phyloP scores from a whole-genome alignment of 2,113 vertebrate species.

The Himantopus leucocephalus region DNA sequence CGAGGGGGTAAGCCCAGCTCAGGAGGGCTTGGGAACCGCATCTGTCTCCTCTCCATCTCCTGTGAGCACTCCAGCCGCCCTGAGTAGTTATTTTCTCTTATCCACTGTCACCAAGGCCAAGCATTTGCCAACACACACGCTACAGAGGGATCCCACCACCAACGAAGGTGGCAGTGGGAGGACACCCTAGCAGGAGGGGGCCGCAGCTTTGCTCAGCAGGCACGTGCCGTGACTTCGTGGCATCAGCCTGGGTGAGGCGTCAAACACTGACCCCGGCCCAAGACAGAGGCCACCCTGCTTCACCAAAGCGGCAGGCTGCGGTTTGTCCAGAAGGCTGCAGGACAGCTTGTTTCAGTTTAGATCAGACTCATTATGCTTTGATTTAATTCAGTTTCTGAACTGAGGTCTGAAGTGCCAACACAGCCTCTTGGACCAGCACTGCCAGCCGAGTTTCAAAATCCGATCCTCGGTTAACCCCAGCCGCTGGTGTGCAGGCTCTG shows the following conservation, averaged over 20 bases:
- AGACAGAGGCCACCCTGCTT: not conserved
- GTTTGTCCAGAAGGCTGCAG: not conserved
- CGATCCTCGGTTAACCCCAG: not conserved
- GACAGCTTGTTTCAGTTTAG: not conserved
- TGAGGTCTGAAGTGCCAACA: not conserved
- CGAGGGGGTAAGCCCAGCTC: not conserved
- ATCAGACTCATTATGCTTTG: not conserved
- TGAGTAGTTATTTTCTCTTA: not conserved
- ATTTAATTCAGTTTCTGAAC: not conserved
- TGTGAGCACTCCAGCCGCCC: not conserved
- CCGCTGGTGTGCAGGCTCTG: not conserved
- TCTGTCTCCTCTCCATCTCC: not conserved
- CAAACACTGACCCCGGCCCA: not conserved
- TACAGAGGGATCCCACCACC: not conserved
- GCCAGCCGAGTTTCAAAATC: not conserved
- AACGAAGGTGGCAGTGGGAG: rapidly evolving
- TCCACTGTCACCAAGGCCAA: not conserved
- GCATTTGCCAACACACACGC: rapidly evolving
- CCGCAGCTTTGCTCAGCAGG: not conserved
- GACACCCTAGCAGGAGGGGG: too few relatives aligned
- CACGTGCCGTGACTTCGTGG: not conserved
- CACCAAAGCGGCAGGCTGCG: rapidly evolving
- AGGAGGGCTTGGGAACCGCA: not conserved
- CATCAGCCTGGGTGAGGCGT: not conserved
- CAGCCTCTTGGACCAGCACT: not conserved